Evolutionary conservation across 2,888 invertebrate species (phyloP).

Genomic region (Eupithecia subumbrata): DNA sequence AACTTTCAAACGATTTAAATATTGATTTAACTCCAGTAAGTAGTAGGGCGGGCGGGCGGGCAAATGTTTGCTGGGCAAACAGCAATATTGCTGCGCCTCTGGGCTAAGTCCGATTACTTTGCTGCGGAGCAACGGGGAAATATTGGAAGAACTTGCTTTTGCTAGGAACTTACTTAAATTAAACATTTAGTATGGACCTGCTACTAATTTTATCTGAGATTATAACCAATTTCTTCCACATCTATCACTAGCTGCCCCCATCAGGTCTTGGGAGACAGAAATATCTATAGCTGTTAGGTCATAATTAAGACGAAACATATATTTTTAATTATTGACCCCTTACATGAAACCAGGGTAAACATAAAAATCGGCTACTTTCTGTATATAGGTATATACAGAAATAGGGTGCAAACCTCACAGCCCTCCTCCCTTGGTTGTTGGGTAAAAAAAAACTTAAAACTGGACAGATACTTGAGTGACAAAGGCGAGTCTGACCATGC

Average conservation of each 20-base stretch:
- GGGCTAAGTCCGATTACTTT: constrained; percentile 57
- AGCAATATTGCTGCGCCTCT: constrained; percentile 79
- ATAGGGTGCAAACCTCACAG: too few species aligned
- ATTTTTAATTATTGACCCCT: not conserved
- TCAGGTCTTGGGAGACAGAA: too few species aligned
- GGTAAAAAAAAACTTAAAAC: not conserved
- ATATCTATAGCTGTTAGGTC: too few species aligned
- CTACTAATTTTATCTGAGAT: too few species aligned
- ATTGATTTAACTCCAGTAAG: constrained; percentile 83
- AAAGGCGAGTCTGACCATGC: not conserved
- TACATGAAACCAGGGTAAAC: too few species aligned
- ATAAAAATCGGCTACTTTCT: too few species aligned
- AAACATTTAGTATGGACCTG: too few species aligned
- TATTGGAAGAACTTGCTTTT: not conserved
- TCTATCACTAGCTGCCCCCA: too few species aligned
- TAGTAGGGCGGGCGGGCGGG: constrained; percentile 63
- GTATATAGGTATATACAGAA: too few species aligned
- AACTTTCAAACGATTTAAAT: constrained; percentile 83
- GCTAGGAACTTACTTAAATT: not conserved
- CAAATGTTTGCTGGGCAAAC: constrained; percentile 79
- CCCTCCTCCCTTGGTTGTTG: too few species aligned
- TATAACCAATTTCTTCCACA: too few species aligned
- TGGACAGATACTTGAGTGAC: not conserved
- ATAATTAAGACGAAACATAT: not conserved
- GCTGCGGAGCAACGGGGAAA: constrained; percentile 18